These are phyloP conservation scores for Dermatophagoides farinae DNA, from an alignment of 1,140 invertebrate species.

Conservation along the genomic window DNA sequence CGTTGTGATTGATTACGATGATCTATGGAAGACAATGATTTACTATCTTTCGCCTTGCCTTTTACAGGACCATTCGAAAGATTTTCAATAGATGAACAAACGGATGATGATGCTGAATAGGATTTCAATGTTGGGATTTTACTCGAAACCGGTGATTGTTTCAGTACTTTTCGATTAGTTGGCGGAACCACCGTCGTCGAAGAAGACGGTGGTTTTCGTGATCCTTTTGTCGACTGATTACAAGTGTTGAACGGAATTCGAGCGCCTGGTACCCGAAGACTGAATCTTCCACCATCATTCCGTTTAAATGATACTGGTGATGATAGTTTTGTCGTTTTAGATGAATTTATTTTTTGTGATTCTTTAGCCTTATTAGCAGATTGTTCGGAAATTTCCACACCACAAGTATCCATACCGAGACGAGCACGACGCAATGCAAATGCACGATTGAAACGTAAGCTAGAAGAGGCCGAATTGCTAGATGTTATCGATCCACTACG, in stretches of 20 bases:
- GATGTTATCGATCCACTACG: not conserved
- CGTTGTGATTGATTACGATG: too few relatives aligned
- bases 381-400: constrained; percentile 12
- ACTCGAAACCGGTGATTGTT: not conserved
- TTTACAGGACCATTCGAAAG: not conserved
- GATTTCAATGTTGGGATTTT: not conserved
- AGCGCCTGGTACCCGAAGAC: constrained; percentile 13
- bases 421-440: constrained; percentile 28
- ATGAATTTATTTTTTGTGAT: constrained; percentile 5
- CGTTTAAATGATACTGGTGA: constrained; percentile 8
- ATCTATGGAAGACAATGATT: too few relatives aligned
- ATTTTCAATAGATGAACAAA: constrained; percentile 5
- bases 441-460: constrained; percentile 28
- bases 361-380: constrained; percentile 26
- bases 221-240: not conserved
- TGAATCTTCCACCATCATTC: constrained; percentile 19
- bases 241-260: too few relatives aligned
- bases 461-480: not conserved
- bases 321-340: constrained; percentile 8
- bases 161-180: not conserved
- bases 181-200: not conserved
- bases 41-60: too few relatives aligned
- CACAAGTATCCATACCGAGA: constrained; percentile 22
- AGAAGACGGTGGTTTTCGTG: not conserved
- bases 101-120: not conserved